Base-by-base conservation (phyloP, 2,113 vertebrate genomes). In the Catagonus wagneri region DNA sequence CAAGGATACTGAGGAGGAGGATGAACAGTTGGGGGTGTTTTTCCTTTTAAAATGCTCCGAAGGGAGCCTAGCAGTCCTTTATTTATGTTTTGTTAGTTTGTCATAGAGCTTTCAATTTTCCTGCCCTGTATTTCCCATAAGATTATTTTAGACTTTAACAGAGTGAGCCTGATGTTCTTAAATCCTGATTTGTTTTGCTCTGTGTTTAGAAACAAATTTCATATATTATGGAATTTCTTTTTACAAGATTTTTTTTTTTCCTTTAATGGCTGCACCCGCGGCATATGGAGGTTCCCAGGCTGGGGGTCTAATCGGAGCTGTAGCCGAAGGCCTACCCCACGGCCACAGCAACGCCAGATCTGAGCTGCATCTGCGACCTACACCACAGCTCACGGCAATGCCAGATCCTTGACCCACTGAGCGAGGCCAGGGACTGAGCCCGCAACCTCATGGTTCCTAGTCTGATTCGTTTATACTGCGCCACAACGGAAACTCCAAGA, bases 141-240 rank as follows among this genome's bases (percentile, higher is more conserved):
- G 63, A 76, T 90, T 32, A 71, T 79, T 90, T 90, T 83, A 89
- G 81, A 81, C 83, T 94, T 86, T 90, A 90, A 71, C 6, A 27
- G 50, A 81, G 19, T 69, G 74, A 93, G 90, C 14, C 81, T 71
- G 44, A 60, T 88, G 19, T 83, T 95, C 78, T 95, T 96, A 92
- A 63, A 60, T 97, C 36, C 84, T 94, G 68, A 69, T 74, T 95
- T 94, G 74, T 89, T 98, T 93, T 95, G 63, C 50, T 90, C 87
- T 95, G 20, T 96, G 39, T 95, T 98, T 95, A 85, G 85, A 92
- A 95, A 69, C 44, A 75, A 93, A 54, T 68, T 79, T 17, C 14
- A 25, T 78, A 14, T 61, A 60, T 95, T 92, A 85, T 6, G 50
- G 85, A 95, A 88, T 95, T 52, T 90, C 71, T 96, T 34, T 92